phyloP scores from a whole-genome alignment of 2,888 invertebrate genomes.

The Endotricha flammealis region DNA sequence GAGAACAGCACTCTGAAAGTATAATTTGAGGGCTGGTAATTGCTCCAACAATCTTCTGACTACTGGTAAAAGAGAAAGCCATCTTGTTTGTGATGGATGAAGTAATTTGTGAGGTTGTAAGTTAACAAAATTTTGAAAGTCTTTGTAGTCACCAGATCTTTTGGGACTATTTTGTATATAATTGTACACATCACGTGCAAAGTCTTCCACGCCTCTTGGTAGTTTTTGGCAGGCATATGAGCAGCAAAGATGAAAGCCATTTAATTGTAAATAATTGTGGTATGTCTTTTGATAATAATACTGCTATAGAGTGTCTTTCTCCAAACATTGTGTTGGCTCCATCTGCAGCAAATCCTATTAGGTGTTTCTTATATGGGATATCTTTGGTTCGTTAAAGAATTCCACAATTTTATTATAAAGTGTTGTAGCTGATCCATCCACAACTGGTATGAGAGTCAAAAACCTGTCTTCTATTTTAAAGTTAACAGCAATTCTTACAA shows the following conservation, averaged over 20 bases:
- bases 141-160: slow-evolving; percentile 15
- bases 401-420: slow-evolving; percentile 18
- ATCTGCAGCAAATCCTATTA: slow-evolving; percentile 22
- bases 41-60: slow-evolving; percentile 26
- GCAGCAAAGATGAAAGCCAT: slow-evolving; percentile 18
- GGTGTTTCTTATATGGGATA: slow-evolving; percentile 22
- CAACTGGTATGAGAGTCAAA: slow-evolving; percentile 25
- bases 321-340: slow-evolving; percentile 23
- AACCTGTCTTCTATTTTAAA: slow-evolving; percentile 25
- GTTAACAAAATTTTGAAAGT: slow-evolving; percentile 9
- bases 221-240: slow-evolving; percentile 22
- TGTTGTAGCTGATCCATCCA: slow-evolving; percentile 21
- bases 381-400: slow-evolving; percentile 20
- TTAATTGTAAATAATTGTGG: slow-evolving; percentile 20
- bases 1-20: slow-evolving; percentile 22
- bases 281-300: slow-evolving; percentile 18
- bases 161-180: slow-evolving; percentile 21
- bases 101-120: slow-evolving; percentile 18
- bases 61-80: slow-evolving; percentile 23
- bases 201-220: slow-evolving; percentile 19
- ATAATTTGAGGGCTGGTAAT: slow-evolving; percentile 23
- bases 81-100: slow-evolving; percentile 26
- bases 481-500: slow-evolving; percentile 19
- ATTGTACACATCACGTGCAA: slow-evolving; percentile 20
- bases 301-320: slow-evolving; percentile 15